These are phyloP conservation scores for Heliconius hewitsoni DNA, from an alignment of 1,140 invertebrate genomes.

Conservation along the genomic window DNA sequence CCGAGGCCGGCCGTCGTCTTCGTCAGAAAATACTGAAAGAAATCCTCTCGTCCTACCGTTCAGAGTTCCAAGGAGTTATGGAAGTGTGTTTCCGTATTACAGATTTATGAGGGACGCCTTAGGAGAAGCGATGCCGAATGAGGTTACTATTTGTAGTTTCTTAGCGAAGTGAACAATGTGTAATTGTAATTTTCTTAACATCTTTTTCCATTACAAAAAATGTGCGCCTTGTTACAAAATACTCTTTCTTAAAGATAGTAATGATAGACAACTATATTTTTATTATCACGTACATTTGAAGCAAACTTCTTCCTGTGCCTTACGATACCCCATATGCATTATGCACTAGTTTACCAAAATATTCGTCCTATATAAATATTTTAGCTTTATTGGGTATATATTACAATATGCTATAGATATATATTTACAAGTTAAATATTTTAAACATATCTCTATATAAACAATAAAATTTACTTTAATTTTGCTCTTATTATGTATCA, in stretches of 20 bases:
- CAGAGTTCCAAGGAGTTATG: conserved; percentile 74
- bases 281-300: background rate
- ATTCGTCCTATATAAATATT: background rate
- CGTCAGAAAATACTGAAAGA: conserved; percentile 39
- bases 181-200: conserved; percentile 16
- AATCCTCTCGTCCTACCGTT: conserved; percentile 64
- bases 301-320: background rate
- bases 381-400: too few relatives aligned
- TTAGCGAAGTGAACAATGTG: background rate
- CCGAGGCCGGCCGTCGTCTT: conserved; percentile 35
- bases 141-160: conserved; percentile 49
- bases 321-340: background rate
- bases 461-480: too few relatives aligned
- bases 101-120: conserved; percentile 73
- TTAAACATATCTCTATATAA: too few relatives aligned
- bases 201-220: background rate
- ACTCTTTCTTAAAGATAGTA: background rate
- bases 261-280: background rate
- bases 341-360: background rate
- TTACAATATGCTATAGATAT: too few relatives aligned
- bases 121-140: conserved; percentile 50
- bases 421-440: too few relatives aligned
- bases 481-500: too few relatives aligned
- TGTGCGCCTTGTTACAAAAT: background rate
- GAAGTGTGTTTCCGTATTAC: conserved; percentile 78